phyloP scores from a whole-genome alignment of 2,888 invertebrate species.

The Ligdia adustata region DNA sequence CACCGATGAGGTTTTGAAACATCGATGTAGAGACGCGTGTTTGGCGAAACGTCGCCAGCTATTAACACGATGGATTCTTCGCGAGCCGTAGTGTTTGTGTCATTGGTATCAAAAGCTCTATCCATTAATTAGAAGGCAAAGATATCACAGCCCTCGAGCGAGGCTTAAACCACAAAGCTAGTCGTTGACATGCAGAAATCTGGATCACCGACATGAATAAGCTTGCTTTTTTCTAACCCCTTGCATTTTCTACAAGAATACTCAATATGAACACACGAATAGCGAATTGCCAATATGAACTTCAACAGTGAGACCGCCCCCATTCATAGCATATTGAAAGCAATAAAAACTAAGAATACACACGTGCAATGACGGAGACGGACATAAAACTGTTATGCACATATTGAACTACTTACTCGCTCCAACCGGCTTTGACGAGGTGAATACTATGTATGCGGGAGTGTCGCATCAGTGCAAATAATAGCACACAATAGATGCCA shows the following conservation, averaged over 20 bases:
- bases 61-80: constrained; percentile 10
- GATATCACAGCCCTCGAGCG: constrained; percentile 8
- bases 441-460: constrained; percentile 3
- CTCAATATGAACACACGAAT: not conserved
- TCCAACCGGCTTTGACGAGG: not conserved
- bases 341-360: constrained; percentile 53
- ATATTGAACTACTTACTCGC: constrained; percentile 9
- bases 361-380: constrained; percentile 51
- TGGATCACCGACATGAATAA: constrained; percentile 1
- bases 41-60: constrained; percentile 8
- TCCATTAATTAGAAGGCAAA: constrained; percentile 22
- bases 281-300: constrained; percentile 11
- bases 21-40: not conserved
- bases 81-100: constrained; percentile 2
- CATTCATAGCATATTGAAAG: constrained; percentile 34
- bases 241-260: not conserved
- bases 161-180: constrained; percentile 5
- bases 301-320: constrained; percentile 24
- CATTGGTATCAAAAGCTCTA: constrained; percentile 15
- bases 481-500: constrained; percentile 63
- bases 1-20: constrained; percentile 9
- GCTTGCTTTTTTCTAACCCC: not conserved
- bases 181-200: constrained; percentile 9
- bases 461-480: constrained; percentile 55
- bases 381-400: constrained; percentile 37